phyloP scores from a whole-genome alignment of 2,797 vertebrate species.

The Micrastur ruficollis region DNA sequence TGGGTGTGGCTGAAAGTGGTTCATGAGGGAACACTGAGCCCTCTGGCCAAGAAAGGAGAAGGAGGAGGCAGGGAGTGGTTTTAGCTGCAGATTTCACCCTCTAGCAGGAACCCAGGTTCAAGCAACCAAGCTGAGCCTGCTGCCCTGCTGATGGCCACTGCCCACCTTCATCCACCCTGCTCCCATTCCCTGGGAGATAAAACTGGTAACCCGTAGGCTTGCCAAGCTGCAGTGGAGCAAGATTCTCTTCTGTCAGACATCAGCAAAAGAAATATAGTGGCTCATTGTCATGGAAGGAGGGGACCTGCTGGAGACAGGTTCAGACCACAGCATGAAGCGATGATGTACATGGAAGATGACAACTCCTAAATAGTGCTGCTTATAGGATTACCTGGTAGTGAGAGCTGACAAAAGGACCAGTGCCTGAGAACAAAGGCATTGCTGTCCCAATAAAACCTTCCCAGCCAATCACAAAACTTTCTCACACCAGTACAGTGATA shows the following conservation, averaged over 20 bases:
- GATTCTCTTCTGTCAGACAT: neutral
- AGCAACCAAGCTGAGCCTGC: neutral
- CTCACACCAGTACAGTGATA: neutral
- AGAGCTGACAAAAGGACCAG: neutral
- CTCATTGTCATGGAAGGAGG: neutral
- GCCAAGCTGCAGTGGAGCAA: neutral
- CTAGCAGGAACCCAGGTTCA: neutral
- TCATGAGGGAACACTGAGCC: neutral
- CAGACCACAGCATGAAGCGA: neutral
- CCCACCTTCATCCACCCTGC: neutral
- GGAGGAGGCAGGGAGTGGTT: neutral
- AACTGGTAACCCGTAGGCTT: neutral
- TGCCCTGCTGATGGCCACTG: neutral
- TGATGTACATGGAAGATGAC: neutral
- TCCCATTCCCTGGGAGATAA: fast-evolving
- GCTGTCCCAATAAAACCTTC: neutral
- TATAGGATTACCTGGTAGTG: neutral
- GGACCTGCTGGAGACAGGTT: neutral
- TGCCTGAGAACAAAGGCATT: neutral
- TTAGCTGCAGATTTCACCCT: neutral
- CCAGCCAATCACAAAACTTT: neutral
- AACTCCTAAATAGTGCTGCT: neutral
- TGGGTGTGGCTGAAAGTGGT: neutral
- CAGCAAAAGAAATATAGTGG: neutral
- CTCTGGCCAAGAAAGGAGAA: neutral